Percentiles rank a stretch among this genome's conserved stretches.
These are phyloP conservation scores for Epizoanthus fatuus DNA, from an alignment of 92 coral and sea anemone genomes.

Conservation along the genomic window DNA sequence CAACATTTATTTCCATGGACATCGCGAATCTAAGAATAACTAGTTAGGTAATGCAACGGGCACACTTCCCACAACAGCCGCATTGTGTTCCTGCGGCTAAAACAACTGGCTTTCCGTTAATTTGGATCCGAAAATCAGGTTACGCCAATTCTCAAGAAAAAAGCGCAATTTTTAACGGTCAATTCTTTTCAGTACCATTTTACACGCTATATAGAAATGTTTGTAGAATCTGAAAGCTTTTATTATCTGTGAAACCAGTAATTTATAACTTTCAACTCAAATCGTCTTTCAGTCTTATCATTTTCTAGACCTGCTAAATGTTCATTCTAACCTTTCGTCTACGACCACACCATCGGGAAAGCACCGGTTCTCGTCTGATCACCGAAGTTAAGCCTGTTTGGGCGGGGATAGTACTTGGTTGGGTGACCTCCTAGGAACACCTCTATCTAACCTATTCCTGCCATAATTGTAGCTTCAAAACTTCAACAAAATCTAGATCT, in stretches of 20 bases:
- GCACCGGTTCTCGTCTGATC: no score
- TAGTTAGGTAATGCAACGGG: conserved; percentile 17
- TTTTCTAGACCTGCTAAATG: no score
- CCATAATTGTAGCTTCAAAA: no score
- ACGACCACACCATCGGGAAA: no score
- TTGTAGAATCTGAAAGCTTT: not conserved
- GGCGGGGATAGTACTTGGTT: no score
- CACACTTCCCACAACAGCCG: not conserved
- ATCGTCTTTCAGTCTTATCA: not conserved
- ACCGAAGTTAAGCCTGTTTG: no score
- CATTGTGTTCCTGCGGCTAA: not conserved
- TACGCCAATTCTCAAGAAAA: not conserved
- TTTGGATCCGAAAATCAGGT: not conserved
- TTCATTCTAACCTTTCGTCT: no score
- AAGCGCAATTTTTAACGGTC: conserved; percentile 12
- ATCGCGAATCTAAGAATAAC: not conserved
- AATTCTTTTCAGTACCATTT: conserved; percentile 4
- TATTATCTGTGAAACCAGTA: not conserved
- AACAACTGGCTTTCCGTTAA: conserved; percentile 20
- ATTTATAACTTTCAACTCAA: not conserved
- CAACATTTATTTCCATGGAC: conserved; percentile 17
- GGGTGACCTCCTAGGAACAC: no score
- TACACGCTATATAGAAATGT: conserved; percentile 7
- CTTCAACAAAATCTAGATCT: no score
- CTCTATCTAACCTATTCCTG: no score